phyloP scores from a whole-genome alignment of 2,888 invertebrate species.

The Volucella inanis region DNA sequence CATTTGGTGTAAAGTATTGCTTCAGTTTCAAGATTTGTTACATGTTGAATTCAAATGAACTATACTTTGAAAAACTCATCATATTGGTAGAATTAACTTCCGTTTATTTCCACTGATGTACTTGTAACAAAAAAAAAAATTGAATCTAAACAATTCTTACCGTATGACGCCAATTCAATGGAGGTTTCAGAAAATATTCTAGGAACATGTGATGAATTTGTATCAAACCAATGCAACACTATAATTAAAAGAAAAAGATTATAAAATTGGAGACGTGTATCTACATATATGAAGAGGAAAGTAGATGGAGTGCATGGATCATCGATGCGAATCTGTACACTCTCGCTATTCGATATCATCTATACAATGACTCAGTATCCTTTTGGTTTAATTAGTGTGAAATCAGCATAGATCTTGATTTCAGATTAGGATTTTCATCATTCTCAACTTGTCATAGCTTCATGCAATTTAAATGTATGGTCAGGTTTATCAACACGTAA shows the following conservation, averaged over 20 bases:
- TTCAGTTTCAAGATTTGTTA: conserved; percentile 63
- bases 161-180: neutral
- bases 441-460: no score
- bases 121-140: neutral
- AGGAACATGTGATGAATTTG: no score
- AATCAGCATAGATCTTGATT: conserved; percentile 61
- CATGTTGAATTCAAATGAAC: conserved; percentile 70
- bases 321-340: no score
- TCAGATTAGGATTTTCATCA: conserved; percentile 29
- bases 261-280: no score
- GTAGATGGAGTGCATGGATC: no score
- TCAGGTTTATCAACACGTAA: no score
- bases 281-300: no score
- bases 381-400: conserved; percentile 69
- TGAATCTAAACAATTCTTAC: neutral
- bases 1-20: neutral
- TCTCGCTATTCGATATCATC: no score
- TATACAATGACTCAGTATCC: conserved; percentile 51
- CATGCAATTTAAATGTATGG: no score
- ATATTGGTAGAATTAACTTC: neutral
- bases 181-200: no score
- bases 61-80: conserved; percentile 66
- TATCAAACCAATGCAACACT: no score
- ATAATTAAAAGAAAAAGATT: no score
- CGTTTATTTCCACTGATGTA: neutral